phyloP scores from a whole-genome alignment of 2,888 invertebrate species.

The Oithona nana region DNA sequence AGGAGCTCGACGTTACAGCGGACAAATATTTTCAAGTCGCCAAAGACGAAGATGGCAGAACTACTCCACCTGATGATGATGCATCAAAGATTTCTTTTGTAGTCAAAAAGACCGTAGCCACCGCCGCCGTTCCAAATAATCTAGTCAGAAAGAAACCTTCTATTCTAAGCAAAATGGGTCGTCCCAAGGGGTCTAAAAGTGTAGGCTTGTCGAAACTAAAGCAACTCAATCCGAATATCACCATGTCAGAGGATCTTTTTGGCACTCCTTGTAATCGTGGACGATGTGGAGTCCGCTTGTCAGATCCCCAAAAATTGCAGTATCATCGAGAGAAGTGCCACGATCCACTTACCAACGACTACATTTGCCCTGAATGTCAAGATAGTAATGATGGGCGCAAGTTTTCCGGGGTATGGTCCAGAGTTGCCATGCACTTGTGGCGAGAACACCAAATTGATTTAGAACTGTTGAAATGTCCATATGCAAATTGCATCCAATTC shows the following conservation, averaged over 20 bases:
- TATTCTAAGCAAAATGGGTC: too few relatives aligned
- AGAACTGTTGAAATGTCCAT: slow-evolving; percentile 55
- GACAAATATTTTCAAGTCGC: background rate
- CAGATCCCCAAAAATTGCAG: background rate
- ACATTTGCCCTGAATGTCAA: slow-evolving; percentile 47
- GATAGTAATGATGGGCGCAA: too few relatives aligned
- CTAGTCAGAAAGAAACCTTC: too few relatives aligned
- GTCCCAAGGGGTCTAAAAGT: background rate
- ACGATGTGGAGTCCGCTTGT: background rate
- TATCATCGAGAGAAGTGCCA: background rate
- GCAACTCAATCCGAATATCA: background rate
- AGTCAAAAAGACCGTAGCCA: too few relatives aligned
- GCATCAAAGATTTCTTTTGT: too few relatives aligned
- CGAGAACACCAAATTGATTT: slow-evolving; percentile 50
- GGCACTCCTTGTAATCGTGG: background rate
- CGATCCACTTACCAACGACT: slow-evolving; percentile 22
- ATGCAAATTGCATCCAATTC: slow-evolving; percentile 44
- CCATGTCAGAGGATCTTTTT: background rate
- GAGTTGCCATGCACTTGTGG: slow-evolving; percentile 59
- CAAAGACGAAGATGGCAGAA: background rate
- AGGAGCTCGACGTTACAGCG: background rate
- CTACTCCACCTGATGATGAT: too few relatives aligned
- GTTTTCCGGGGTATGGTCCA: slow-evolving; percentile 20
- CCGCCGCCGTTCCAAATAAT: too few relatives aligned
- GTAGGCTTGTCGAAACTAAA: background rate